These are phyloP conservation scores for Aldabrachelys gigantea DNA, from an alignment of 2,113 vertebrate species.

Conservation along the genomic window DNA sequence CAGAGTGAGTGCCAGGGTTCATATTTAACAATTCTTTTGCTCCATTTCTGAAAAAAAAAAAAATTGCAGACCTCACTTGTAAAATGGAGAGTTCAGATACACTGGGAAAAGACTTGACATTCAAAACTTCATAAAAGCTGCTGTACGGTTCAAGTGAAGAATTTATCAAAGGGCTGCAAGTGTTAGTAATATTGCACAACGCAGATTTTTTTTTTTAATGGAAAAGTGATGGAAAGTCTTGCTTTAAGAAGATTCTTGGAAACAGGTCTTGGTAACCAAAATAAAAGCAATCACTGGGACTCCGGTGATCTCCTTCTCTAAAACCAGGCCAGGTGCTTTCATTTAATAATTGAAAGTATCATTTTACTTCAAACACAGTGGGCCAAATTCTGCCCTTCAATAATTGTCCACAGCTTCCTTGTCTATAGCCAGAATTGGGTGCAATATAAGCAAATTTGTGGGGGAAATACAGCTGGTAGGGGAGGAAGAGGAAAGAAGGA, in stretches of 20 bases:
- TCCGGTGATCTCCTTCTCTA: slow-evolving; percentile 38
- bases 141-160: slow-evolving; percentile 43
- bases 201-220: slow-evolving; percentile 53
- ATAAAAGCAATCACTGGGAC: slow-evolving; percentile 62
- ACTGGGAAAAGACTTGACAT: slow-evolving; percentile 11
- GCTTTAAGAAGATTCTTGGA: slow-evolving; percentile 64
- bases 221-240: slow-evolving; percentile 67
- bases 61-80: background rate
- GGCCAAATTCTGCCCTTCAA: slow-evolving; percentile 12
- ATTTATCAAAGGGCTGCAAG: slow-evolving; percentile 50
- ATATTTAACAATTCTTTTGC: background rate
- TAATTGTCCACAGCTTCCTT: slow-evolving; percentile 22
- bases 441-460: background rate
- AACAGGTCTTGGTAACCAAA: slow-evolving; percentile 68
- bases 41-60: slow-evolving; percentile 24
- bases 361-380: slow-evolving; percentile 47
- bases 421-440: background rate
- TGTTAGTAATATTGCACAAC: slow-evolving; percentile 46
- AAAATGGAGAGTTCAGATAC: slow-evolving; percentile 20
- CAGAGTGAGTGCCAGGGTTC: background rate
- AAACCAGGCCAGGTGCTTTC: slow-evolving; percentile 43
- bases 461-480: background rate
- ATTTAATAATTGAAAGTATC: slow-evolving; percentile 63
- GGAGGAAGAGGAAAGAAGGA: background rate
- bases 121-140: slow-evolving; percentile 11